Percentiles rank a stretch among this genome's conserved stretches.
These are phyloP conservation scores for Alligator sinensis DNA, from an alignment of 2,113 vertebrate genomes.

Conservation along the genomic window DNA sequence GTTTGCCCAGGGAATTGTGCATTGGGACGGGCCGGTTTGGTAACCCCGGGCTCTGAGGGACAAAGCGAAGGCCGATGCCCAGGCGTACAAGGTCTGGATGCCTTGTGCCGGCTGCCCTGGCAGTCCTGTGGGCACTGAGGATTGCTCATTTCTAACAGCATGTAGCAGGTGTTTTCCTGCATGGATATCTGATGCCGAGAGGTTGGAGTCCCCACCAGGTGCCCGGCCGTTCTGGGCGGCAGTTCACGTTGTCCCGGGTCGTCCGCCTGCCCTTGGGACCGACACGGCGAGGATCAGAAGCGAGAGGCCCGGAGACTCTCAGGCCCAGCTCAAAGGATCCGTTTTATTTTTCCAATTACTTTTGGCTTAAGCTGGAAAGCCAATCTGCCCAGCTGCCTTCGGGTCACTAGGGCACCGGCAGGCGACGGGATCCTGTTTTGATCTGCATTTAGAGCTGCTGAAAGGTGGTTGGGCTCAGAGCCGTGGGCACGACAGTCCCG, in stretches of 20 bases:
- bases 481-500: background rate
- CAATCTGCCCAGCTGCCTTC: background rate
- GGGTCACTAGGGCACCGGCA: background rate
- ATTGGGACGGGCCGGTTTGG: too few relatives aligned
- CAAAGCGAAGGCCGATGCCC: too few relatives aligned
- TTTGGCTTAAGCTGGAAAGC: background rate
- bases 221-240: background rate
- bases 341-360: rapidly evolving
- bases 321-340: background rate
- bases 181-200: background rate
- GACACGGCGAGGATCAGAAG: background rate
- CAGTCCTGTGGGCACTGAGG: background rate
- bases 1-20: background rate
- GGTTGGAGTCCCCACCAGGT: background rate
- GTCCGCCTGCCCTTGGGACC: background rate
- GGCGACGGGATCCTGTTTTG: rapidly evolving
- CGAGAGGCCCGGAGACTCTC: background rate
- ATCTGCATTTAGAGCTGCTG: background rate
- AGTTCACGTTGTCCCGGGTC: background rate
- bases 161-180: background rate
- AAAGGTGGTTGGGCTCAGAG: background rate
- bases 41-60: too few relatives aligned
- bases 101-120: background rate
- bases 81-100: background rate
- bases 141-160: background rate